These are phyloP conservation scores for Vimba vimba DNA, from an alignment of 2,113 vertebrate genomes.

Conservation along the genomic window DNA sequence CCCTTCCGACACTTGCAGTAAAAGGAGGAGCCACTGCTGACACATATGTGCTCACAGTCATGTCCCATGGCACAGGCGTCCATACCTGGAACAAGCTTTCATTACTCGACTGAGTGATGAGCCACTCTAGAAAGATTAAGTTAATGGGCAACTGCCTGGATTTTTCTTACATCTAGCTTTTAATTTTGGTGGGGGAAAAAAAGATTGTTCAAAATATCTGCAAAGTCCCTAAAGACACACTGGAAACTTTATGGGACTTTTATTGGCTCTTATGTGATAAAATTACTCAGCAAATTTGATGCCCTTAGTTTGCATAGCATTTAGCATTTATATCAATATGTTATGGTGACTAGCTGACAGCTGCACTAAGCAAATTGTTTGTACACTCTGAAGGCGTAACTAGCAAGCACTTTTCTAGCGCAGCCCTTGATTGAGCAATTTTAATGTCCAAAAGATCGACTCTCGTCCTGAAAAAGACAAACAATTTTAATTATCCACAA, in stretches of 20 bases:
- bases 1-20: constrained; percentile 72
- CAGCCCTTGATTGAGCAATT: constrained; percentile 16
- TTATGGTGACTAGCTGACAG: background rate
- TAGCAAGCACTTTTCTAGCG: constrained; percentile 24
- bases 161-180: background rate
- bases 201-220: background rate
- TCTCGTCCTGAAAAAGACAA: constrained; percentile 45
- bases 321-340: constrained; percentile 29
- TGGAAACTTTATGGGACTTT: background rate
- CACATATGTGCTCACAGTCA: constrained; percentile 74
- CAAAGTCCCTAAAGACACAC: background rate
- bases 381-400: background rate
- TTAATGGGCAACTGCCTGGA: constrained; percentile 7
- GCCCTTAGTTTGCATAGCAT: constrained; percentile 30
- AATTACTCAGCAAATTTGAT: background rate
- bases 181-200: background rate
- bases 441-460: constrained; percentile 11
- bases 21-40: constrained; percentile 62
- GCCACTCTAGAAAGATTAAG: background rate
- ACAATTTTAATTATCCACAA: constrained; percentile 34
- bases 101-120: constrained; percentile 43
- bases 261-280: background rate
- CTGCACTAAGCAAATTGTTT: constrained; percentile 1
- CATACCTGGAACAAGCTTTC: constrained; percentile 60
- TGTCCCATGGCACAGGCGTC: constrained; percentile 68